These are phyloP conservation scores for Porites divaricata DNA, from an alignment of 92 coral and sea anemone species.

Conservation along the genomic window DNA sequence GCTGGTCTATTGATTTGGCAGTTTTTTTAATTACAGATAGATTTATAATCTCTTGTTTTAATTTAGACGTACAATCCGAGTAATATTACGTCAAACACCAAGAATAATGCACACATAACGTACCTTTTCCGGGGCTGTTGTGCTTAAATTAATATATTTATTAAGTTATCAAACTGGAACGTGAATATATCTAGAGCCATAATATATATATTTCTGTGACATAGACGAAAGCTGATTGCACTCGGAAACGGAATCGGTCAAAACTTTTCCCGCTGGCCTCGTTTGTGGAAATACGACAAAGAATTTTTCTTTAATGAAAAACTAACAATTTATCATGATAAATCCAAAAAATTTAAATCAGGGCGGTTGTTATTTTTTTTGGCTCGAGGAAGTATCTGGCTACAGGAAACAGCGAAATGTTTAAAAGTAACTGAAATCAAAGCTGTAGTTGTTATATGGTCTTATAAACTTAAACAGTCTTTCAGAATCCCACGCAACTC, in stretches of 20 bases:
- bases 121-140: background rate
- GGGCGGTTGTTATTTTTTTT: too few relatives aligned
- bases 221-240: background rate
- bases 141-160: too few relatives aligned
- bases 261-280: background rate
- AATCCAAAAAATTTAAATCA: too few relatives aligned
- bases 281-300: slow-evolving; percentile 5
- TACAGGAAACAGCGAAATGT: too few relatives aligned
- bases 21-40: slow-evolving; percentile 3
- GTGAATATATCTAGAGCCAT: background rate
- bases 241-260: background rate
- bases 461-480: too few relatives aligned
- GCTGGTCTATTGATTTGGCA: background rate
- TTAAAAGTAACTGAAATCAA: too few relatives aligned
- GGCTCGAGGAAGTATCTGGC: too few relatives aligned
- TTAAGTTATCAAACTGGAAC: background rate
- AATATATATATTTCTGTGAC: background rate
- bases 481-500: too few relatives aligned
- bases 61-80: slow-evolving; percentile 7
- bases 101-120: background rate
- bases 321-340: background rate
- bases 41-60: slow-evolving; percentile 2
- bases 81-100: background rate
- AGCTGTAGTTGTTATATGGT: too few relatives aligned
- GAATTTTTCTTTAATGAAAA: background rate